phyloP scores from a whole-genome alignment of 2,797 vertebrate species.

The Anguilla anguilla region DNA sequence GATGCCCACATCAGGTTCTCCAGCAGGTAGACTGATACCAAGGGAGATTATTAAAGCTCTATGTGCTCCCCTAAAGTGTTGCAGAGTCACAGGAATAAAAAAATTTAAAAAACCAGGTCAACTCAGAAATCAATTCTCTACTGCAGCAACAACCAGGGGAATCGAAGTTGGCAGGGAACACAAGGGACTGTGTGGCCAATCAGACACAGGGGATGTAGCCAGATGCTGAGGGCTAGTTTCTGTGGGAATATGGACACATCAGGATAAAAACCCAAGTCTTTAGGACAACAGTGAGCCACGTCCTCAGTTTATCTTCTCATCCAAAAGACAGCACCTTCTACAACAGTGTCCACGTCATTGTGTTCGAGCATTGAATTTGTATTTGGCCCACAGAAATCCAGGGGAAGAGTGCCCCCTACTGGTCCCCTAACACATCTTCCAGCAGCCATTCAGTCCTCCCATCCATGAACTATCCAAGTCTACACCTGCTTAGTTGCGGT shows the following conservation, averaged over 20 bases:
- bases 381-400: neutral
- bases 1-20: neutral
- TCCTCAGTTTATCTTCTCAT: neutral
- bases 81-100: neutral
- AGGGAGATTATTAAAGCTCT: neutral
- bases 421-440: neutral
- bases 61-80: neutral
- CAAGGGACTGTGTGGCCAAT: neutral
- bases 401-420: neutral
- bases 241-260: neutral
- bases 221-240: neutral
- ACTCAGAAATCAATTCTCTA: too few species aligned
- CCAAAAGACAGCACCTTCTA: neutral
- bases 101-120: neutral
- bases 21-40: neutral
- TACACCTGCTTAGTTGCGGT: neutral
- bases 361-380: neutral
- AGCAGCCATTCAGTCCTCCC: neutral
- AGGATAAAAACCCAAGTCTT: neutral
- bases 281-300: neutral
- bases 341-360: neutral
- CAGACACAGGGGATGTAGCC: neutral
- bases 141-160: neutral
- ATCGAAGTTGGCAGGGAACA: neutral
- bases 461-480: neutral